Conservation (phyloP, 2,113 vertebrate genomes). For the Dryoscopus gambensis region DNA sequence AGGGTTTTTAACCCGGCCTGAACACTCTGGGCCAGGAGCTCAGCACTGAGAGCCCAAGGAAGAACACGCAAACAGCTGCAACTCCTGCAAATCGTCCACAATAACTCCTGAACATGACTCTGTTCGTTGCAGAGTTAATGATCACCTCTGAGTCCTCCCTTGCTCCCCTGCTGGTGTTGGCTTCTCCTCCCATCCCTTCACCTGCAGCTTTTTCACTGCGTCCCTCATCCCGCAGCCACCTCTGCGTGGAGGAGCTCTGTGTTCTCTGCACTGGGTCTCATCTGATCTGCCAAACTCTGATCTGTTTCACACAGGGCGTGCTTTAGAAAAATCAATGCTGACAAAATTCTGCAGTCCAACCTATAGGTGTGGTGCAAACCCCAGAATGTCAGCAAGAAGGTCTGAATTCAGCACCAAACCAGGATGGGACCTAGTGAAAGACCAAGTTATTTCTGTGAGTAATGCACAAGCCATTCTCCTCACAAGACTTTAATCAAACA, state of each 20-base stretch:
- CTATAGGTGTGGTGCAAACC: neutral
- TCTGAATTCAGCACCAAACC: neutral
- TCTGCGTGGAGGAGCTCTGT: neutral
- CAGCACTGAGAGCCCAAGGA: neutral
- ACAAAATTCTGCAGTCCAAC: neutral
- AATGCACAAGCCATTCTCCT: neutral
- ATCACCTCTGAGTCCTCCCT: neutral
- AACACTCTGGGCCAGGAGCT: neutral
- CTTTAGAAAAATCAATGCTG: slow-evolving; percentile 16
- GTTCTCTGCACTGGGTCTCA: neutral
- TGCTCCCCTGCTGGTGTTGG: accelerated
- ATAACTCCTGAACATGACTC: accelerated
- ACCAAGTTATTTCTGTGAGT: neutral
- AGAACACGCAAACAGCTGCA: accelerated
- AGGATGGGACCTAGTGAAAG: neutral
- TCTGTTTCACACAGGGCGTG: neutral
- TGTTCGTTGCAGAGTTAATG: neutral
- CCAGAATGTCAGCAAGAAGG: neutral
- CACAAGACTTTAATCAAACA: neutral
- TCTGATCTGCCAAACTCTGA: neutral
- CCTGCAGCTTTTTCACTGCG: neutral
- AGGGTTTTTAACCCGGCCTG: neutral
- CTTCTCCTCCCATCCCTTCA: neutral
- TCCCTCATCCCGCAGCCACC: neutral
- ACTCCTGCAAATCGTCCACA: neutral